Percentiles rank a stretch among this genome's conserved stretches.
Evolutionary conservation across 2,113 vertebrate species (phyloP).

Genomic region (Dipodomys spectabilis): DNA sequence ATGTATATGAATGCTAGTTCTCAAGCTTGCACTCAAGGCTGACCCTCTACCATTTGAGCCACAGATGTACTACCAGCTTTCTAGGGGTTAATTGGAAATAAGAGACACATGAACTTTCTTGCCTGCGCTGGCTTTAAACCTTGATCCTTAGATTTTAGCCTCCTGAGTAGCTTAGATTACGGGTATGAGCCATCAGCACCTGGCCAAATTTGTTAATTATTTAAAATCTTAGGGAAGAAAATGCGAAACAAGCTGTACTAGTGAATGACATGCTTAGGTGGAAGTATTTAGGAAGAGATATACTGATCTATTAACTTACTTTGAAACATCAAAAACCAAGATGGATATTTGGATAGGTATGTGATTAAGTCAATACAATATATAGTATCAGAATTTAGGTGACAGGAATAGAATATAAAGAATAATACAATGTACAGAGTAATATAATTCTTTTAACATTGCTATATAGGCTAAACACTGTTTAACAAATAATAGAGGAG

Average conservation of each 20-base stretch:
- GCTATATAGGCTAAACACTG: neutral
- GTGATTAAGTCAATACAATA: neutral
- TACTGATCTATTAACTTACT: conserved; percentile 7
- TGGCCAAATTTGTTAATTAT: conserved; percentile 23
- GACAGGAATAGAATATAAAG: neutral
- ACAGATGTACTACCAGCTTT: too few species aligned
- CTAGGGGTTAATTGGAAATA: too few species aligned
- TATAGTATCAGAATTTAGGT: conserved; percentile 53
- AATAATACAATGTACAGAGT: too few species aligned
- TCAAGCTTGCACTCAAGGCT: too few species aligned
- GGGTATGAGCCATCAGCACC: too few species aligned
- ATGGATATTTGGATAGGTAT: neutral
- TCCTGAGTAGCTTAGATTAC: too few species aligned
- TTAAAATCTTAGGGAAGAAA: conserved; percentile 55
- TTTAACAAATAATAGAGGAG: conserved; percentile 36
- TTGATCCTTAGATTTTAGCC: too few species aligned
- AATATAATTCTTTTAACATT: conserved; percentile 40
- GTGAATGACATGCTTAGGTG: neutral
- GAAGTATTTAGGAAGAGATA: conserved; percentile 26
- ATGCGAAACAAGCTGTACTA: conserved; percentile 25
- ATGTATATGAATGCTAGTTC: too few species aligned
- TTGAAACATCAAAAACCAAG: conserved; percentile 48
- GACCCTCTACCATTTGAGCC: too few species aligned
- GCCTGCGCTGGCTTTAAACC: too few species aligned
- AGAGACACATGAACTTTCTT: too few species aligned